phyloP scores from a whole-genome alignment of 2,797 vertebrate species.

The Falco berigora region DNA sequence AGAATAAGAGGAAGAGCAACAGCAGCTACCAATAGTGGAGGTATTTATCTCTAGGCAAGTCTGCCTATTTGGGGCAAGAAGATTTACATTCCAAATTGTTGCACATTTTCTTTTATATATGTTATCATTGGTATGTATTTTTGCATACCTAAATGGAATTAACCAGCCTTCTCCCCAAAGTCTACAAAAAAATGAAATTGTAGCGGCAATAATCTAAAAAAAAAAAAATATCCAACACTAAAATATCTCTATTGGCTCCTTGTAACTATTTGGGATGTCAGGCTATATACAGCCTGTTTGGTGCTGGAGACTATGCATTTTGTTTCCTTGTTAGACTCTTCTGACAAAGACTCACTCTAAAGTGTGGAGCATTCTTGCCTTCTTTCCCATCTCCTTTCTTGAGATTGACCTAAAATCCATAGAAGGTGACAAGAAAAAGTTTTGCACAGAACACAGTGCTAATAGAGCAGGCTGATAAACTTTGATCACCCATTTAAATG shows the following conservation, averaged over 20 bases:
- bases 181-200: not conserved
- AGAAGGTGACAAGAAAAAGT: constrained; percentile 21
- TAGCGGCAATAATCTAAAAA: not conserved
- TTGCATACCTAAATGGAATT: not conserved
- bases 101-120: not conserved
- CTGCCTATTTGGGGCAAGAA: not conserved
- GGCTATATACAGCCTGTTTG: not conserved
- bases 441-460: constrained; percentile 11
- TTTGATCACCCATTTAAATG: constrained; percentile 63
- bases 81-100: not conserved
- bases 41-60: not conserved
- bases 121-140: not conserved
- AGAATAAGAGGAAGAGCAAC: not conserved
- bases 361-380: not conserved
- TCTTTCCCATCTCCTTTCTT: not conserved
- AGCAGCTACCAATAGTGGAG: not conserved
- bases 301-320: not conserved
- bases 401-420: constrained; percentile 21
- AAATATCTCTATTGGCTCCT: not conserved
- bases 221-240: not conserved
- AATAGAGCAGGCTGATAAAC: constrained; percentile 53
- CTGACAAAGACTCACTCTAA: not conserved
- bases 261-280: not conserved
- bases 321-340: not conserved
- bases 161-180: not conserved